phyloP scores from a whole-genome alignment of 2,113 vertebrate species.

The Eonycteris spelaea region DNA sequence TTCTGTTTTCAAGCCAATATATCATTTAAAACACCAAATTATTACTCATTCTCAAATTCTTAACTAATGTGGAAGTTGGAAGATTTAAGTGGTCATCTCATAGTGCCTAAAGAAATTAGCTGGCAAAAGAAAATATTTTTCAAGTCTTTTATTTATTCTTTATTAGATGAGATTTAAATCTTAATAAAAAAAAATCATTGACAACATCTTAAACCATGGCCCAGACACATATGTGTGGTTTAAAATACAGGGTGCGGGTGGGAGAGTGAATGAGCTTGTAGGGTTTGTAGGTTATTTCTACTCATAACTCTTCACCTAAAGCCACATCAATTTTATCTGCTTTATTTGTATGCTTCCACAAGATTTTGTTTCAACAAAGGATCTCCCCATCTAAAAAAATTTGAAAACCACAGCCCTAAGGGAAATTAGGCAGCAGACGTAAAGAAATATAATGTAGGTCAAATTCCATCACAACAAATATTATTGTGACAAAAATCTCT shows the following conservation, averaged over 20 bases:
- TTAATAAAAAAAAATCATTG: not conserved
- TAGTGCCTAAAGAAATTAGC: not conserved
- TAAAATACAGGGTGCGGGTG: not conserved
- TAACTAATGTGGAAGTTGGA: not conserved
- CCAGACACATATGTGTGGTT: not conserved
- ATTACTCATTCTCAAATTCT: not conserved
- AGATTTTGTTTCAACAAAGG: conserved; percentile 49
- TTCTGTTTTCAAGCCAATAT: not conserved
- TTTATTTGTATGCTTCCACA: conserved; percentile 47
- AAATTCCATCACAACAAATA: conserved; percentile 71
- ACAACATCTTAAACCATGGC: not conserved
- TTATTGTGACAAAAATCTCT: conserved; percentile 69
- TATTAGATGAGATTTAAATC: not conserved
- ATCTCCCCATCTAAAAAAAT: conserved; percentile 54
- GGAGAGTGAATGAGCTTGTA: not conserved
- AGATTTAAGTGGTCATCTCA: not conserved
- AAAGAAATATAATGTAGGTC: conserved; percentile 72
- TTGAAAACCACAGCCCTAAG: conserved; percentile 50
- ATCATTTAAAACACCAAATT: conserved; percentile 13
- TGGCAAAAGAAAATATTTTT: not conserved
- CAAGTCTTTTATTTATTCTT: not conserved
- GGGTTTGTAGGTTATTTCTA: not conserved
- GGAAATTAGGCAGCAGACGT: conserved; percentile 59
- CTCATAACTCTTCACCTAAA: not conserved
- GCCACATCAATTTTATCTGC: conserved; percentile 25